These are phyloP conservation scores for Diacarnus erythraeanus DNA, from an alignment of 37 sponge, comb jelly and placozoan species.

Conservation along the genomic window DNA sequence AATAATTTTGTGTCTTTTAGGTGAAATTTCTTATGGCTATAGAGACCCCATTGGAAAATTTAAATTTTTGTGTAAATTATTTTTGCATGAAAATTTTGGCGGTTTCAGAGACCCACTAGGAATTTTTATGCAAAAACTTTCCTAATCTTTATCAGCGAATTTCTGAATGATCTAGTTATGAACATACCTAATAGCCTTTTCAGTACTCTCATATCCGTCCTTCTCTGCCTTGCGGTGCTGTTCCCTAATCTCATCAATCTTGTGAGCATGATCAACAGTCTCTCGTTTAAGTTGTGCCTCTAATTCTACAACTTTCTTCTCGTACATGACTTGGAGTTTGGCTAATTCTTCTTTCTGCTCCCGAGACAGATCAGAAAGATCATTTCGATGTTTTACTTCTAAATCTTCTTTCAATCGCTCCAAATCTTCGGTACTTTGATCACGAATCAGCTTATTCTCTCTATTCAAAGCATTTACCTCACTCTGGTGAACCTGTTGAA, in stretches of 20 bases:
- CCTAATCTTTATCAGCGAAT: not conserved
- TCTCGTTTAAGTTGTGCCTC: not conserved
- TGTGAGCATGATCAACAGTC: not conserved
- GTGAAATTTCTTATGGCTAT: too few species aligned
- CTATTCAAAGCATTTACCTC: constrained; percentile 17
- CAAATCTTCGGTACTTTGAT: not conserved
- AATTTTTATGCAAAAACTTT: too few species aligned
- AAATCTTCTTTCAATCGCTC: constrained; percentile 15
- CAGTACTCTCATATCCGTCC: not conserved
- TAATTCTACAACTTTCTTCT: not conserved
- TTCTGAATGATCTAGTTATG: too few species aligned
- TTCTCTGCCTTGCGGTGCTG: not conserved
- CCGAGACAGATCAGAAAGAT: not conserved
- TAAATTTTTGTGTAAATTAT: too few species aligned
- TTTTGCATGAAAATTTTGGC: too few species aligned
- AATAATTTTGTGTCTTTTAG: too few species aligned
- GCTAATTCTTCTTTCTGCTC: not conserved
- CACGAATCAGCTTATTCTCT: not conserved
- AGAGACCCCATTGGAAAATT: too few species aligned
- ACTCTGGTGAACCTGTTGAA: constrained; percentile 30
- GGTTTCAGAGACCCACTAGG: too few species aligned
- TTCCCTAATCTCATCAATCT: not conserved
- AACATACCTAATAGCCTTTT: not conserved
- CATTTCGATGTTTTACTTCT: constrained; percentile 1
- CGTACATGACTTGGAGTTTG: not conserved